These are phyloP conservation scores for Anneissia japonica DNA, from an alignment of 35 echinoderm and acorn worm genomes.

Conservation along the genomic window DNA sequence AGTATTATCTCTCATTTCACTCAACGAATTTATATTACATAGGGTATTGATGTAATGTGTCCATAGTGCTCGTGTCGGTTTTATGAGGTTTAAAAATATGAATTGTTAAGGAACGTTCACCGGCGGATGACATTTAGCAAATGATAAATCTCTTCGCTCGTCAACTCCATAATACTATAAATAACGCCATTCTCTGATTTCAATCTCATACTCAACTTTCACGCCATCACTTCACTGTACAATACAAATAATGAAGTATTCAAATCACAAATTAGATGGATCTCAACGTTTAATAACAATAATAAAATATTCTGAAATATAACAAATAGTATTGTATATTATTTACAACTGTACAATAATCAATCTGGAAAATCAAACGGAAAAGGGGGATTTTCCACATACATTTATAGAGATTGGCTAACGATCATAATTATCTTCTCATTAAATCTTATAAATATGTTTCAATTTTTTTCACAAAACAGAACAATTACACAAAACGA, in stretches of 20 bases:
- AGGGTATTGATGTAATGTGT: no score
- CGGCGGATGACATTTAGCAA: no score
- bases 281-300: background rate
- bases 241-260: background rate
- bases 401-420: no score
- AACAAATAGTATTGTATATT: background rate
- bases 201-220: no score
- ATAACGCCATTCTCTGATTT: no score
- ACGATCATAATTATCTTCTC: background rate
- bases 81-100: no score
- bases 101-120: no score
- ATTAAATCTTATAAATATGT: background rate
- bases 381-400: background rate
- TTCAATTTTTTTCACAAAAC: background rate
- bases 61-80: no score
- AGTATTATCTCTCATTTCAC: no score
- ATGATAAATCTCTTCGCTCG: no score
- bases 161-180: no score
- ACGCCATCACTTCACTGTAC: background rate
- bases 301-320: constrained; percentile 3
- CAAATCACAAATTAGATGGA: background rate
- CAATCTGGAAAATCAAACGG: background rate
- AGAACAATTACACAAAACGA: background rate
- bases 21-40: no score
- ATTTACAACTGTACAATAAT: background rate